phyloP scores from a whole-genome alignment of 2,113 vertebrate genomes.

The Eolophus roseicapilla region DNA sequence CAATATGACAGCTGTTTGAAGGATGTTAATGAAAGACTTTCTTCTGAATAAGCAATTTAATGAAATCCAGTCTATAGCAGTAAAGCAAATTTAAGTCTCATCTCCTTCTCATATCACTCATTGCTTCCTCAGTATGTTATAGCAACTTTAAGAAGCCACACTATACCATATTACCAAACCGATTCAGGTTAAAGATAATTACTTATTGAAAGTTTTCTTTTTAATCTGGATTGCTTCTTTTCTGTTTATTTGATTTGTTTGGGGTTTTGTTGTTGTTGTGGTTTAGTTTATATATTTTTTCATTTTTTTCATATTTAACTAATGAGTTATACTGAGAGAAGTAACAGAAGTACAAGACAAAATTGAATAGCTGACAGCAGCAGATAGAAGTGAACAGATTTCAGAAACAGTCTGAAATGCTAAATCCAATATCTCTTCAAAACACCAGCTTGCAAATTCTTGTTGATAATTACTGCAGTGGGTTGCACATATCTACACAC shows the following conservation, averaged over 20 bases:
- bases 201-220: background rate
- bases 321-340: background rate
- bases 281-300: background rate
- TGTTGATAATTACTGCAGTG: background rate
- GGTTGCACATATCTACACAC: background rate
- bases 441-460: background rate
- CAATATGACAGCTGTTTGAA: background rate
- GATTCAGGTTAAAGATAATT: background rate
- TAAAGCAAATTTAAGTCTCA: background rate
- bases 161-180: background rate
- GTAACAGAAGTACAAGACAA: background rate
- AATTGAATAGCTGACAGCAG: background rate
- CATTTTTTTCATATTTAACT: background rate
- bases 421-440: background rate
- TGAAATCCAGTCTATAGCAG: background rate
- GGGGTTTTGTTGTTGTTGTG: rapidly evolving
- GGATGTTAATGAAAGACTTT: background rate
- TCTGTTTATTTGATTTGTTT: background rate
- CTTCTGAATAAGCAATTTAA: background rate
- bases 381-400: background rate
- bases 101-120: background rate
- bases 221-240: background rate
- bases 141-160: background rate
- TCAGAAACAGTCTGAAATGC: background rate
- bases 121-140: background rate